These are phyloP conservation scores for Piscicola geometra DNA, from an alignment of 2,888 invertebrate genomes.

Conservation along the genomic window DNA sequence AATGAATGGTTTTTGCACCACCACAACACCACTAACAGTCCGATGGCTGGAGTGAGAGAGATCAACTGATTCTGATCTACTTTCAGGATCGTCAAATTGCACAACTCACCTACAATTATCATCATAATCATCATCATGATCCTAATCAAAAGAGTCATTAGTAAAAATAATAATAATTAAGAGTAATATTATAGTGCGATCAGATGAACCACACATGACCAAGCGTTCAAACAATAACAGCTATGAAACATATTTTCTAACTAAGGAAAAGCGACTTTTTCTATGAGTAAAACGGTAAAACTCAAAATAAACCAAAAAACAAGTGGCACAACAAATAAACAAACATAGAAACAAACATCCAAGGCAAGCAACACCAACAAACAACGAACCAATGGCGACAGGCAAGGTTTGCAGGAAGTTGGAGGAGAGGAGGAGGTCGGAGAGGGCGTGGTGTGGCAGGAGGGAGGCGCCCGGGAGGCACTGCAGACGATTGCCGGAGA, in stretches of 20 bases:
- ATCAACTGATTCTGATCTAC: constrained; percentile 67
- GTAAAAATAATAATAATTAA: neutral
- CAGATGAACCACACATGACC: neutral
- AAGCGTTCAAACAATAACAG: neutral
- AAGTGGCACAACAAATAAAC: too few relatives aligned
- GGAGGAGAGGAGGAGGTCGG: constrained; percentile 91
- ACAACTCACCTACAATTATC: constrained; percentile 72
- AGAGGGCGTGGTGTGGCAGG: constrained; percentile 79
- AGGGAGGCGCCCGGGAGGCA: constrained; percentile 77
- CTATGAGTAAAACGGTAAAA: too few relatives aligned
- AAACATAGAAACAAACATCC: neutral
- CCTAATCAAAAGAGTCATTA: too few relatives aligned
- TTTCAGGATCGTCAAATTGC: constrained; percentile 88
- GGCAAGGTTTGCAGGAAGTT: constrained; percentile 89
- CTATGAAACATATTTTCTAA: too few relatives aligned
- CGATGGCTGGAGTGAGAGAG: constrained; percentile 58
- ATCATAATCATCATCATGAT: too few relatives aligned
- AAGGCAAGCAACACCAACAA: neutral
- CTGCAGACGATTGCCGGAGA: constrained; percentile 90
- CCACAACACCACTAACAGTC: constrained; percentile 49
- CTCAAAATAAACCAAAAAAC: too few relatives aligned
- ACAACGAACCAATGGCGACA: constrained; percentile 73
- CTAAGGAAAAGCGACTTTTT: too few relatives aligned
- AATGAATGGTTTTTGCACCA: neutral
- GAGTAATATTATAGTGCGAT: neutral